A percentile compares a stretch with the other conserved stretches of the same genome.
Evolutionary conservation across 1,140 invertebrate genomes (phyloP).

Genomic region (Neotoxoptera formosana): DNA sequence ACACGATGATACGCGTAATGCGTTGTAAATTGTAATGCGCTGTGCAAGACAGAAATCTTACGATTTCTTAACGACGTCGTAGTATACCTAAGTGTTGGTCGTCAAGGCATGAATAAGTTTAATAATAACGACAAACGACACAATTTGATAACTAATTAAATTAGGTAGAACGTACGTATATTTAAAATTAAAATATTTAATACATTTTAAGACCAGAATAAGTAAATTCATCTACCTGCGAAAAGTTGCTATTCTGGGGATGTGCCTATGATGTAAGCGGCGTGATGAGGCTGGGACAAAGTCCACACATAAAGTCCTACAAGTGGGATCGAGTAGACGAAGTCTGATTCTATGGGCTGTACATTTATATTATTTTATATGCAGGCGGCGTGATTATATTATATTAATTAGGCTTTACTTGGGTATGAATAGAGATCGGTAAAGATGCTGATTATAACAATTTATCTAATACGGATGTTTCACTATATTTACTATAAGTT

Average conservation of each 20-base stretch:
- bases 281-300: too few species aligned
- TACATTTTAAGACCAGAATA: neutral
- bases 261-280: too few species aligned
- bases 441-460: too few species aligned
- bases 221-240: neutral
- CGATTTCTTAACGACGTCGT: neutral
- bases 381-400: too few species aligned
- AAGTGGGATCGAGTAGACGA: too few species aligned
- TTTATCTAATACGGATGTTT: too few species aligned
- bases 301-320: too few species aligned
- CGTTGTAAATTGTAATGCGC: neutral
- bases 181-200: neutral
- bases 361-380: too few species aligned
- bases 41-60: neutral
- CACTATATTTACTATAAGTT: too few species aligned
- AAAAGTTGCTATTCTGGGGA: neutral
- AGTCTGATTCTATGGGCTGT: too few species aligned
- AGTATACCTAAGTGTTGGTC: neutral
- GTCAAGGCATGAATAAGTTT: neutral
- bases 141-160: neutral
- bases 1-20: neutral
- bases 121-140: neutral
- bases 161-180: neutral
- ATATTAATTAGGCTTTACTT: too few species aligned
- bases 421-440: too few species aligned